Percentiles rank a stretch among this genome's conserved stretches.
These are phyloP conservation scores for Pollenia angustigena DNA, from an alignment of 2,888 invertebrate species.

Conservation along the genomic window DNA sequence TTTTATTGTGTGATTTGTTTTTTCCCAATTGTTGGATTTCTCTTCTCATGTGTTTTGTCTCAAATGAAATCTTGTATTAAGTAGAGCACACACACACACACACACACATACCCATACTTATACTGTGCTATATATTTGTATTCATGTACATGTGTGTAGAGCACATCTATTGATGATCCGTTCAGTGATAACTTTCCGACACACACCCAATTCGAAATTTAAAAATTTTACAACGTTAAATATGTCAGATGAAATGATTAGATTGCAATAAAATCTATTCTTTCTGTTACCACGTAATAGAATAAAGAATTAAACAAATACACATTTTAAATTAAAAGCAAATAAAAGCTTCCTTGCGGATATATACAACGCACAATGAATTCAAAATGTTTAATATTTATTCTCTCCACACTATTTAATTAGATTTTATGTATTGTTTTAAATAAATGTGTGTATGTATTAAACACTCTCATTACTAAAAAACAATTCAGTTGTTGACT, in stretches of 20 bases:
- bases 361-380: too few relatives aligned
- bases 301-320: not conserved
- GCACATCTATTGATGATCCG: too few relatives aligned
- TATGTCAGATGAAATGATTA: not conserved
- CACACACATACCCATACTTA: not conserved
- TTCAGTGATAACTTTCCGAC: not conserved
- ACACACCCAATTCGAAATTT: constrained; percentile 38
- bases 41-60: constrained; percentile 3
- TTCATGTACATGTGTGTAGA: not conserved
- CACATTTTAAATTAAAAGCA: constrained; percentile 19
- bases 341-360: not conserved
- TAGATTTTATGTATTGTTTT: too few relatives aligned
- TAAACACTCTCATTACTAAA: too few relatives aligned
- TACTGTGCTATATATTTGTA: not conserved
- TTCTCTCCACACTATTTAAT: too few relatives aligned
- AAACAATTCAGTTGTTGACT: too few relatives aligned
- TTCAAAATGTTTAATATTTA: too few relatives aligned
- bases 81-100: not conserved
- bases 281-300: not conserved
- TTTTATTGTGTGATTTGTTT: constrained; percentile 10
- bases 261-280: constrained; percentile 1
- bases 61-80: constrained; percentile 1
- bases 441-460: too few relatives aligned
- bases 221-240: constrained; percentile 8
- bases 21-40: constrained; percentile 25